Percentiles rank a stretch among this genome's conserved stretches.
These are phyloP conservation scores for Bufo gargarizans DNA, from an alignment of 2,113 vertebrate genomes.

Conservation along the genomic window DNA sequence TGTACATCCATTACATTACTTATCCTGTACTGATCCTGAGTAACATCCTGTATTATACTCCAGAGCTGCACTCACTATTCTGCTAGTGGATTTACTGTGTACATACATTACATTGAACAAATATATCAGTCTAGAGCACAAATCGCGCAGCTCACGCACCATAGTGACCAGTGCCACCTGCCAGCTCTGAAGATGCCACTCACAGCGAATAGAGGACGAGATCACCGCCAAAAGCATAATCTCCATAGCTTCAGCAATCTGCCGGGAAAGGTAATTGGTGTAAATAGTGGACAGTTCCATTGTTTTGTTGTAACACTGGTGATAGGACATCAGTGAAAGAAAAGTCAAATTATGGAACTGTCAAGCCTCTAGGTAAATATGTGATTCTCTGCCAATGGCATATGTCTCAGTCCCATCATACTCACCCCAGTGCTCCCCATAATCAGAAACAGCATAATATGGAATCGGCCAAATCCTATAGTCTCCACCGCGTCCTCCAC, in stretches of 20 bases:
- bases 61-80: neutral
- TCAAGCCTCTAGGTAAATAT: too few relatives aligned
- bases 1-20: too few relatives aligned
- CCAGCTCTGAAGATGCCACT: constrained; percentile 93
- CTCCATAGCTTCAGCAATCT: constrained; percentile 96
- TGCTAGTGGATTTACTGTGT: neutral
- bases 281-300: too few relatives aligned
- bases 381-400: too few relatives aligned
- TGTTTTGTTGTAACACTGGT: too few relatives aligned
- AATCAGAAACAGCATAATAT: constrained; percentile 86
- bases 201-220: constrained; percentile 86
- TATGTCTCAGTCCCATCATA: neutral
- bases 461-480: constrained; percentile 91
- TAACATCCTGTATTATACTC: too few relatives aligned
- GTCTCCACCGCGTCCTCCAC: constrained; percentile 91
- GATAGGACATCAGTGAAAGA: too few relatives aligned
- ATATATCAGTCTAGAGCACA: too few relatives aligned
- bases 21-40: too few relatives aligned
- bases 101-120: too few relatives aligned
- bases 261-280: neutral
- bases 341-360: too few relatives aligned
- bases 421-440: constrained; percentile 92
- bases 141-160: constrained; percentile 72
- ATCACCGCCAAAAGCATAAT: constrained; percentile 94
- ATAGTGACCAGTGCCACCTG: constrained; percentile 94